Evolutionary conservation across 1,140 invertebrate genomes (phyloP).

Genomic region (Arctopsyche grandis): DNA sequence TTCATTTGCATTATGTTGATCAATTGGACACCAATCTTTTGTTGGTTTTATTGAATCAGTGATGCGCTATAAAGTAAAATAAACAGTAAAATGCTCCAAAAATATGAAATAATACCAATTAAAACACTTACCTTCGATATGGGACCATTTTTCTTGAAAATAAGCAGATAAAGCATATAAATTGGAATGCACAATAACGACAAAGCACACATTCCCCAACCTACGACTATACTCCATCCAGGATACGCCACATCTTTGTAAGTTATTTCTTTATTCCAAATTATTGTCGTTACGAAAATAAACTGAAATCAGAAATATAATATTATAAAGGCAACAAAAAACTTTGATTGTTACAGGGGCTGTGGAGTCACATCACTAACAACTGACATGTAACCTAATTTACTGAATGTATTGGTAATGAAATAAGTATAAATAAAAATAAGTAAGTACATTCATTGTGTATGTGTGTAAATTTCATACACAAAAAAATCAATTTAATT

Average conservation of each 20-base stretch:
- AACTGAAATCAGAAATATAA: conserved; percentile 61
- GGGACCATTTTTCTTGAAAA: conserved; percentile 36
- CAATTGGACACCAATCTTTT: conserved; percentile 39
- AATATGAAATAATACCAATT: not conserved
- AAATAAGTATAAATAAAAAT: no score
- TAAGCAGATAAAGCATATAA: conserved; percentile 50
- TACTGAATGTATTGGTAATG: no score
- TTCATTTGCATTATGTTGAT: not conserved
- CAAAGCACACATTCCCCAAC: conserved; percentile 70
- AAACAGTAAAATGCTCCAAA: conserved; percentile 17
- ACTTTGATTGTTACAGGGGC: not conserved
- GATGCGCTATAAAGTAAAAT: conserved; percentile 33
- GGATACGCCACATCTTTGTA: conserved; percentile 71
- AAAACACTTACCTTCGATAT: conserved; percentile 36
- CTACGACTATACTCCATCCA: conserved; percentile 69
- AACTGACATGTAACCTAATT: no score
- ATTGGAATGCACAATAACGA: conserved; percentile 46
- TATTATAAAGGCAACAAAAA: no score
- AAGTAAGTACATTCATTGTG: no score
- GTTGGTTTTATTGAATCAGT: conserved; percentile 39
- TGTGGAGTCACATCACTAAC: no score
- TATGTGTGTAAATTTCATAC: no score
- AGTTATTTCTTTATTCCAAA: conserved; percentile 68
- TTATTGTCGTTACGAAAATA: conserved; percentile 70
- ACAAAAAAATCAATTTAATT: no score